These are phyloP conservation scores for Enteromius unitaeniatus DNA, from an alignment of 2,797 vertebrate genomes.

Conservation along the genomic window DNA sequence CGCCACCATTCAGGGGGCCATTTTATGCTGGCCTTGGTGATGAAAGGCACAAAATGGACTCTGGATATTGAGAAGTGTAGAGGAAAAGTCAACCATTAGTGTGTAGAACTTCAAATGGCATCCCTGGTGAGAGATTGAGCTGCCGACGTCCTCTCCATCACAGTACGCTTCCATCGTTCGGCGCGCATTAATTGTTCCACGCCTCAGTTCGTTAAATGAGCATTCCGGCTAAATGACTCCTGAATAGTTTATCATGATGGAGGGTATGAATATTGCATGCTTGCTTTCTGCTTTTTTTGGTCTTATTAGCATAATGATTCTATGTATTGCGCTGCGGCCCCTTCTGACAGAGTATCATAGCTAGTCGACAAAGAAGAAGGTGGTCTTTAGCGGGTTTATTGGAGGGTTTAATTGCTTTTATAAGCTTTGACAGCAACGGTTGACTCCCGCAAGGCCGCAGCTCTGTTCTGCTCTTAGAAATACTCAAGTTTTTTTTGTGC, in stretches of 20 bases:
- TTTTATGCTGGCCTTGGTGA: conserved; percentile 48
- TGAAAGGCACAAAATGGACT: conserved; percentile 54
- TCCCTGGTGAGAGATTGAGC: conserved; percentile 46
- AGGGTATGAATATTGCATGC: conserved; percentile 59
- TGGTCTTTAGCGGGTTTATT: conserved; percentile 35
- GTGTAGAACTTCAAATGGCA: conserved; percentile 40
- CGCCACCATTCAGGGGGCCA: conserved; percentile 33
- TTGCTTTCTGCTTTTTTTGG: conserved; percentile 36
- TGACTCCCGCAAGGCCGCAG: conserved; percentile 1
- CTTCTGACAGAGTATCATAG: conserved; percentile 27
- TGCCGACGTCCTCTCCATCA: conserved; percentile 45
- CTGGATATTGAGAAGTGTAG: conserved; percentile 42
- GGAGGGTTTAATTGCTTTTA: conserved; percentile 50
- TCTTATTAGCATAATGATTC: conserved; percentile 59
- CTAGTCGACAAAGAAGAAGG: conserved; percentile 26
- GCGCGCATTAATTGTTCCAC: conserved; percentile 60
- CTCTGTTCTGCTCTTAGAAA: conserved; percentile 39
- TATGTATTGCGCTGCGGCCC: conserved; percentile 10
- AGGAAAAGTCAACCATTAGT: conserved; percentile 43
- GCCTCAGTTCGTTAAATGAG: conserved; percentile 63
- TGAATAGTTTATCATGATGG: conserved; percentile 62
- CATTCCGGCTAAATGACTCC: conserved; percentile 63
- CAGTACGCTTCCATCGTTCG: conserved; percentile 41
- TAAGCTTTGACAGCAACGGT: conserved; percentile 38
- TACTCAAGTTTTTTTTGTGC: neutral